Evolutionary conservation across 2,113 vertebrate species (phyloP), one percentile per base, ranked within the genome.

Genomic region (Cryptotis parvus): DNA sequence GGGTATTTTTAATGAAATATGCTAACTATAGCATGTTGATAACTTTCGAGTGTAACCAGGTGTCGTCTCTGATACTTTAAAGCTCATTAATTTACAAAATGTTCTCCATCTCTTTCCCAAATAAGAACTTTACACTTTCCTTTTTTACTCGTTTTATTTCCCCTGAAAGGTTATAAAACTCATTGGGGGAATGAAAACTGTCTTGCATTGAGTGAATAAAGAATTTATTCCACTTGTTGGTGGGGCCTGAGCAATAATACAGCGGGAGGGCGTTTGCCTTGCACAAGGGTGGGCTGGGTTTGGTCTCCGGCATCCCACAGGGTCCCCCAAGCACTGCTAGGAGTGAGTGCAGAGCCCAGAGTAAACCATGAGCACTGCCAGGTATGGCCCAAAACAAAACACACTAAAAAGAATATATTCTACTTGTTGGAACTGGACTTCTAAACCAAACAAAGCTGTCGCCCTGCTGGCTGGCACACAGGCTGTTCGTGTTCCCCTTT

Each of bases 11-110:
- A 95, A 87, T 89, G 89, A 92, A 95, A 94, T 94, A 93, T 96
- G 95, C 86, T 94, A 95, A 94, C 66, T 55, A 58, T 33, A 22
- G 37, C 58, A 93, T 76, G 94, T 92, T 94, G 93, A 93, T 87
- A 74, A 92, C 68, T 92, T 95, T 97, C 77, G 91, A 95, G 94
- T 94, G 81, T 81, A 91, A 49, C 80, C 96, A 96, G 92, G 94
- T 95, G 95, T 91, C 65, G 93, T 93, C 27, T 45, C 78, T 88
- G 66, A 75, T 91, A 79, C 63, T 84, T 88, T 58, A 87, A 24
- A 43, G 84, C 72, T 95, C 91, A 89, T 93, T 91, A 93, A 83
- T 94, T 86, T 95, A 81, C 91, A 95, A 58, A 91, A 77, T 79
- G n/a, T 83, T 33, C 89, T 95, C 84, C 77, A 78, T 94, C 61